Evolutionary conservation across 2,797 vertebrate genomes (phyloP).

Genomic region (Tolypeutes matacus): DNA sequence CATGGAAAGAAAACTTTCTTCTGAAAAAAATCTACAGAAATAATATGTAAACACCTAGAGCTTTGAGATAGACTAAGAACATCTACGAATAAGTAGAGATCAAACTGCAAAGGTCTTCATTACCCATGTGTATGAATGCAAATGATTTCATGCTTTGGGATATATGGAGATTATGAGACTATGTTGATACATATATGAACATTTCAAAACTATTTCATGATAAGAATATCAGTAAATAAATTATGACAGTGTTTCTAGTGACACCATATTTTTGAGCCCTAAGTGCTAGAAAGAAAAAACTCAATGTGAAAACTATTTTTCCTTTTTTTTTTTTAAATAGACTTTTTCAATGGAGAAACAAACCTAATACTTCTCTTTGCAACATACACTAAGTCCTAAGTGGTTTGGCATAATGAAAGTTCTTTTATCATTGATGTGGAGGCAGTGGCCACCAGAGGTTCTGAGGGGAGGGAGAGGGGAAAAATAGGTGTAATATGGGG

Average conservation of each 20-base stretch:
- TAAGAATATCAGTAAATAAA: background rate
- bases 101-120: background rate
- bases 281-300: background rate
- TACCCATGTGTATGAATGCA: too few relatives aligned
- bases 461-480: too few relatives aligned
- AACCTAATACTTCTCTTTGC: background rate
- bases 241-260: background rate
- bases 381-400: too few relatives aligned
- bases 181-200: background rate
- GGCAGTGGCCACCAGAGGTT: too few relatives aligned
- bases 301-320: background rate
- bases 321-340: background rate
- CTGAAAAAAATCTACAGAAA: background rate
- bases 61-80: background rate
- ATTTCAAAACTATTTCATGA: too few relatives aligned
- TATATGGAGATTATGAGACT: background rate
- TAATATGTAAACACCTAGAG: background rate
- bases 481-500: too few relatives aligned
- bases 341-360: background rate
- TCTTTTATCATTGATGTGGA: too few relatives aligned
- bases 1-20: background rate
- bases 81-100: background rate
- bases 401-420: too few relatives aligned
- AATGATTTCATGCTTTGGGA: background rate
- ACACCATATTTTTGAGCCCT: background rate